A percentile compares a stretch with the other conserved stretches of the same genome.
These are phyloP conservation scores for Lycocerus yunnanus DNA, from an alignment of 2,888 invertebrate species.

Conservation along the genomic window DNA sequence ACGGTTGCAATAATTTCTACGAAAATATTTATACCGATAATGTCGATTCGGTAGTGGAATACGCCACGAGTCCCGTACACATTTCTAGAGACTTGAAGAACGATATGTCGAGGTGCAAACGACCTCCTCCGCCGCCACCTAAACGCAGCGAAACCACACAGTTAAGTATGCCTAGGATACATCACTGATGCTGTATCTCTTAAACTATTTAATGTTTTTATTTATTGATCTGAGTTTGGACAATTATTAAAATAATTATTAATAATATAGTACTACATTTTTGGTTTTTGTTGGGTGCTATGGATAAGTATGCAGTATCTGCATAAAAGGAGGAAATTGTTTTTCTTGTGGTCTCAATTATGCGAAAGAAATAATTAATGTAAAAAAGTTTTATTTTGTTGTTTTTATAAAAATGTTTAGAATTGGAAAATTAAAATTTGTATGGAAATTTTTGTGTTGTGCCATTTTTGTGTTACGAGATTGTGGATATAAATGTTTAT, in stretches of 20 bases:
- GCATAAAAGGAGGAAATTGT: neutral
- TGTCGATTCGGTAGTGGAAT: constrained; percentile 56
- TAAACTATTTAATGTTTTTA: constrained; percentile 12
- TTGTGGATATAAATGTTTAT: constrained; percentile 17
- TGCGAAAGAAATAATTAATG: neutral
- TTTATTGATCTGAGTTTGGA: neutral
- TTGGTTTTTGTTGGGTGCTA: neutral
- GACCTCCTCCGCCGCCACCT: constrained; percentile 89
- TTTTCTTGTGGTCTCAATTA: neutral
- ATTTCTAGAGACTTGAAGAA: constrained; percentile 33
- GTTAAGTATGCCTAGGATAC: constrained; percentile 59
- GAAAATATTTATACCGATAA: constrained; percentile 71
- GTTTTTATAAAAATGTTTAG: neutral
- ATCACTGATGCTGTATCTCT: constrained; percentile 33
- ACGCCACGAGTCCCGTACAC: constrained; percentile 54
- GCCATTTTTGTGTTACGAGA: constrained; percentile 25
- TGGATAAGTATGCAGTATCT: neutral
- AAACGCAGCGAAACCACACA: constrained; percentile 89
- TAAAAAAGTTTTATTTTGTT: neutral
- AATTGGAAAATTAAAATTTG: neutral
- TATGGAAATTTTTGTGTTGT: constrained; percentile 7
- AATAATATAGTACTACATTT: neutral
- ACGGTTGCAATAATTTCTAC: constrained; percentile 74
- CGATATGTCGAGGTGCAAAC: constrained; percentile 55
- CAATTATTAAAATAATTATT: neutral